A percentile compares a stretch with the other conserved stretches of the same genome.
Evolutionary conservation across 2,113 vertebrate genomes (phyloP).

Genomic region (Nibea albiflora): DNA sequence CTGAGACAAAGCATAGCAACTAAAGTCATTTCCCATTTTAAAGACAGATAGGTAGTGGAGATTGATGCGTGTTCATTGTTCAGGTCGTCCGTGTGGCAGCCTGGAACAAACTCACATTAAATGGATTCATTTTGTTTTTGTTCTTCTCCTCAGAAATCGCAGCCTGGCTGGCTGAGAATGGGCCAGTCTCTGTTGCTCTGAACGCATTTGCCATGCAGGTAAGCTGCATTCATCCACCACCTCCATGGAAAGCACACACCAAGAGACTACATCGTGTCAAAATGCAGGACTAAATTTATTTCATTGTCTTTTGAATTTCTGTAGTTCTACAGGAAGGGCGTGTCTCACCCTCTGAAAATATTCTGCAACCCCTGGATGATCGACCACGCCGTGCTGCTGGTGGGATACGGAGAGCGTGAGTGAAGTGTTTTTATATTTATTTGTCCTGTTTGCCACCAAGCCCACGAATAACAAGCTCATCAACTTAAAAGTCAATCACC

Average conservation of each 20-base stretch:
- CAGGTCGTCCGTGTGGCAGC: not conserved
- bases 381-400: conserved; percentile 91
- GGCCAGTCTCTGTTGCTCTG: conserved; percentile 90
- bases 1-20: conserved; percentile 9
- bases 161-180: conserved; percentile 90
- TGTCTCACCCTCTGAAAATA: conserved; percentile 89
- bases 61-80: not conserved
- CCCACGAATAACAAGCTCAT: not conserved
- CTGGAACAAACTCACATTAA: not conserved
- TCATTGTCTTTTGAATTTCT: conserved; percentile 10
- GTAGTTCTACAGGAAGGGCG: conserved; percentile 90
- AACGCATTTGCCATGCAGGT: conserved; percentile 97
- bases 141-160: conserved; percentile 84
- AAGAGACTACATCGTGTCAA: not conserved
- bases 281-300: not conserved
- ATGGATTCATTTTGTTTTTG: not conserved
- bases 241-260: too few species aligned
- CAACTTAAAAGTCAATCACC: not conserved
- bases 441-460: not conserved
- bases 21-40: not conserved
- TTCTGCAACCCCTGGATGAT: conserved; percentile 93
- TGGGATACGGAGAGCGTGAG: conserved; percentile 92
- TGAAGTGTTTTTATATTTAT: not conserved
- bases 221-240: not conserved
- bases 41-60: too few species aligned